Percentiles rank a stretch among this genome's conserved stretches.
These are phyloP conservation scores for Mustelus asterias DNA, from an alignment of 2,113 vertebrate species.

Conservation along the genomic window DNA sequence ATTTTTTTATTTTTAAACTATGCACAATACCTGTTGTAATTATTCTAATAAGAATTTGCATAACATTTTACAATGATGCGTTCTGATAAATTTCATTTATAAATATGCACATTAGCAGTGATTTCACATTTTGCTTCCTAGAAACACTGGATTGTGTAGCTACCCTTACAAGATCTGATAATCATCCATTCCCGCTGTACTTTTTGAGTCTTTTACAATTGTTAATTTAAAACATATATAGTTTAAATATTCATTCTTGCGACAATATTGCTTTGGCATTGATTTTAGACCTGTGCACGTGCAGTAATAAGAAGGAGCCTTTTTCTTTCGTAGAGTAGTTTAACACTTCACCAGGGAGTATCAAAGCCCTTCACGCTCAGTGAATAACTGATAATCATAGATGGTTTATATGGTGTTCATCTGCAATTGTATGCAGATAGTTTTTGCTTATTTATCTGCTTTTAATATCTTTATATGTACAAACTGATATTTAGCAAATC, in stretches of 20 bases:
- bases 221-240: not conserved
- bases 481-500: not conserved
- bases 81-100: not conserved
- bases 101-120: not conserved
- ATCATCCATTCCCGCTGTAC: not conserved
- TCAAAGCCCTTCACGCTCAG: not conserved
- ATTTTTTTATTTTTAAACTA: not conserved
- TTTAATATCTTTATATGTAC: not conserved
- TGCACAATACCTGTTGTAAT: not conserved
- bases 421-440: not conserved
- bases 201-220: not conserved
- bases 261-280: not conserved
- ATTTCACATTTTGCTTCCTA: not conserved
- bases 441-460: not conserved
- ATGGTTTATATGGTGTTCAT: not conserved
- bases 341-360: not conserved
- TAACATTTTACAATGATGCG: not conserved
- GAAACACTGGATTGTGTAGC: not conserved
- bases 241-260: not conserved
- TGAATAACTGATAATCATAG: not conserved
- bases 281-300: not conserved
- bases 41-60: not conserved
- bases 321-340: not conserved
- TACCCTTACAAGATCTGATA: not conserved
- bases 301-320: not conserved